These are phyloP conservation scores for Drosophila paranaensis DNA, from an alignment of 2,888 invertebrate species.

Conservation along the genomic window DNA sequence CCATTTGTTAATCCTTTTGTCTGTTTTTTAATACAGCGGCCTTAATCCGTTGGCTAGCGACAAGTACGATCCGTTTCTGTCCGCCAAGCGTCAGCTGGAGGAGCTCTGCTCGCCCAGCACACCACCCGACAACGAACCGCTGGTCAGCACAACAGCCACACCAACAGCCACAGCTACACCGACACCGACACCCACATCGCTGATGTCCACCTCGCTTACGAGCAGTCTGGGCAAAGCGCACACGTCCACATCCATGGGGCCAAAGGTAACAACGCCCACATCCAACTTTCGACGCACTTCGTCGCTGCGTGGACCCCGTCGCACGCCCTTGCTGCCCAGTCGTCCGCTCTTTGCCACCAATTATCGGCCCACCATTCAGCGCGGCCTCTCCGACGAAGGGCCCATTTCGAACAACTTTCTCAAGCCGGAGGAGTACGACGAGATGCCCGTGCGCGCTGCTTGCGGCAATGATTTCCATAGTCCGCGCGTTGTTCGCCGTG, in stretches of 20 bases:
- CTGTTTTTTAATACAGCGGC: conserved; percentile 31
- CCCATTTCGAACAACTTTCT: conserved; percentile 84
- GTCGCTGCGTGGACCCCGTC: conserved; percentile 83
- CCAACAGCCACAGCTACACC: conserved; percentile 10
- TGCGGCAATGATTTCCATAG: conserved; percentile 84
- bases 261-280: conserved; percentile 36
- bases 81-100: conserved; percentile 92
- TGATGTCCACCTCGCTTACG: conserved; percentile 76
- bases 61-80: conserved; percentile 90
- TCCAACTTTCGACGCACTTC: conserved; percentile 84
- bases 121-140: conserved; percentile 73
- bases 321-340: conserved; percentile 78
- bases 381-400: conserved; percentile 85
- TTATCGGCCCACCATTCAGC: conserved; percentile 83
- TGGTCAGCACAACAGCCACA: conserved; percentile 2
- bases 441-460: conserved; percentile 84
- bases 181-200: conserved; percentile 27
- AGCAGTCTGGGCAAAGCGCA: conserved; percentile 32
- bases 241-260: conserved; percentile 39
- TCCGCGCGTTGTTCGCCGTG: conserved; percentile 82
- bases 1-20: background rate
- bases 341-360: conserved; percentile 82
- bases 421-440: conserved; percentile 84
- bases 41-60: conserved; percentile 77
- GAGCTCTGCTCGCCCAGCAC: conserved; percentile 89